Evolutionary conservation across 2,888 invertebrate genomes (phyloP).

Genomic region (Dolomedes plantarius): DNA sequence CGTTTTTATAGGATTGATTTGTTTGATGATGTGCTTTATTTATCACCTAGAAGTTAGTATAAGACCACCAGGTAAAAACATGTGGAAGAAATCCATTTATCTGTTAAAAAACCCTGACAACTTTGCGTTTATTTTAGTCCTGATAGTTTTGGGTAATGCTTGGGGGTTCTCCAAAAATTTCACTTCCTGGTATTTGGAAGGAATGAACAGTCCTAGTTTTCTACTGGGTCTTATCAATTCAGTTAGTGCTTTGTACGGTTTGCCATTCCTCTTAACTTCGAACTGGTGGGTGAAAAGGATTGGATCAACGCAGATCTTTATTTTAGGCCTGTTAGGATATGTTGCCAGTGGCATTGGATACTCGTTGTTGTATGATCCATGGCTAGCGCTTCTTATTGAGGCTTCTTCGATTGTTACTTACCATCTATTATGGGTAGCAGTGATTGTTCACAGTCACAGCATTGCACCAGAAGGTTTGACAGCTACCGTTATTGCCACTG

Average conservation of each 20-base stretch:
- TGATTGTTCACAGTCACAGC: conserved; percentile 89
- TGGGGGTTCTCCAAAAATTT: conserved; percentile 94
- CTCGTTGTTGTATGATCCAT: conserved; percentile 88
- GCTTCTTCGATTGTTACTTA: conserved; percentile 85
- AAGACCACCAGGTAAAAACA: conserved; percentile 86
- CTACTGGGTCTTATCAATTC: conserved; percentile 88
- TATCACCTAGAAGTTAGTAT: conserved; percentile 86
- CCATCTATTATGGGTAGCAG: conserved; percentile 93
- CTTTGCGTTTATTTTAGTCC: conserved; percentile 86
- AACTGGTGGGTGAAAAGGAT: conserved; percentile 88
- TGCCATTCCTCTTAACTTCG: conserved; percentile 89
- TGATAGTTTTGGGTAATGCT: conserved; percentile 88
- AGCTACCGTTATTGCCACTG: conserved; percentile 89
- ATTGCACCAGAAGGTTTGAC: conserved; percentile 88
- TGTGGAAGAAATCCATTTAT: conserved; percentile 85
- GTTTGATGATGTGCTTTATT: conserved; percentile 83
- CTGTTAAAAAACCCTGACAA: conserved; percentile 87
- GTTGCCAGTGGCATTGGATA: conserved; percentile 87
- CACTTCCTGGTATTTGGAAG: conserved; percentile 87
- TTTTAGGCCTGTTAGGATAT: conserved; percentile 89
- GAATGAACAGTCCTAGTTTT: conserved; percentile 88
- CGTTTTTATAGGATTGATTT: conserved; percentile 84
- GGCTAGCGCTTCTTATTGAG: conserved; percentile 92
- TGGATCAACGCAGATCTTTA: conserved; percentile 89
- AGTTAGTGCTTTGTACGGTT: conserved; percentile 88